phyloP scores from a whole-genome alignment of 2,797 vertebrate species.

The Melanotaenia nigrans region DNA sequence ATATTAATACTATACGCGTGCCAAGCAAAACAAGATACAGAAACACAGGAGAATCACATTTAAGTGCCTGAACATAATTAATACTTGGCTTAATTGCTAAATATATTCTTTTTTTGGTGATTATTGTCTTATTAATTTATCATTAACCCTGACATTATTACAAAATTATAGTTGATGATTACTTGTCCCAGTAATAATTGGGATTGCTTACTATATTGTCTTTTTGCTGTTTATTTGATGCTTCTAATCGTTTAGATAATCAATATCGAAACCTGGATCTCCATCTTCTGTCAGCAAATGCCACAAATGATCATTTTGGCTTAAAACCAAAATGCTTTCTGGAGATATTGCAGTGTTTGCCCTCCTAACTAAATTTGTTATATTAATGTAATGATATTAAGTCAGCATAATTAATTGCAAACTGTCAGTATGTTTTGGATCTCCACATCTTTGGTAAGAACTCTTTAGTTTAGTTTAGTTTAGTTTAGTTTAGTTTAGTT shows the following conservation, averaged over 20 bases:
- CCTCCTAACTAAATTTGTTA: no score
- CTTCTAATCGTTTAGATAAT: background rate
- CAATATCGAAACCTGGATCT: background rate
- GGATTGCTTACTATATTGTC: background rate
- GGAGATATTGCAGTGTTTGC: background rate
- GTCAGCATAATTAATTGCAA: background rate
- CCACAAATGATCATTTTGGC: background rate
- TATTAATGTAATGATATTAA: no score
- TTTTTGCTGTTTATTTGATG: background rate
- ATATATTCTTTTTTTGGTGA: background rate
- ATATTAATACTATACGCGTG: slow-evolving; percentile 78
- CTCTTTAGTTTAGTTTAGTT: background rate
- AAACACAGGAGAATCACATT: slow-evolving; percentile 30
- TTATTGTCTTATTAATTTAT: background rate
- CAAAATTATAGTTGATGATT: background rate
- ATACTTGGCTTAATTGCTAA: background rate
- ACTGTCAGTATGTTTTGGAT: background rate
- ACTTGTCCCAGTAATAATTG: background rate
- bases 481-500: no score
- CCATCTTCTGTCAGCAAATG: background rate
- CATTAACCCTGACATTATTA: background rate
- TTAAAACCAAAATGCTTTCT: background rate
- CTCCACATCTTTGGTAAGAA: background rate
- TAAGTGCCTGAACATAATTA: no score
- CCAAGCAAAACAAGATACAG: slow-evolving; percentile 45